Base-by-base conservation (phyloP, 2,888 invertebrate species). In the Ectemnius lituratus region DNA sequence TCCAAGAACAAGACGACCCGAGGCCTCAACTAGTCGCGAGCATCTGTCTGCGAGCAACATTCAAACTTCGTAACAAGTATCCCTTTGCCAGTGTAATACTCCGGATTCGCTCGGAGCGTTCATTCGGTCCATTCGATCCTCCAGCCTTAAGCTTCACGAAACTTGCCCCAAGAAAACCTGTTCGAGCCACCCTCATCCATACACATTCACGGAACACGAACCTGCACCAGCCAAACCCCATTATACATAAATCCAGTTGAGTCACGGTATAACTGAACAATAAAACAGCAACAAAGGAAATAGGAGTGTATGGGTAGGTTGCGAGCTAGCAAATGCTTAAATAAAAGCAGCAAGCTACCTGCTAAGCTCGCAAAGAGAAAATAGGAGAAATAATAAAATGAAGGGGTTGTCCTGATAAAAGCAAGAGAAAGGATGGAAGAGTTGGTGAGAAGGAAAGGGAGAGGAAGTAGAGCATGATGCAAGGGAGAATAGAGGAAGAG, bases 11-110 rank as follows among this genome's bases (percentile, higher is more conserved):
- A 67, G 67, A 71, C 66, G 59, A 62, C 28, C n/a, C 37, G 49
- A 18, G 20, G 49, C 64, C 69, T 59, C 63, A 61, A 56, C 66
- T 61, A 56, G 68, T 64, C 68, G 71, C 75, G 69, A 79, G 78
- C 78, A 72, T 79, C 78, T 75, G 75, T 75, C 78, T 70, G 75
- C 75, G 72, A 75, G 73, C 72, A 79, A 75, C 78, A 62, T 73
- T 73, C 62, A 68, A 79, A 78, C 75, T 79, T 79, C 65, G 62
- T 75, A 75, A 75, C 78, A 73, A 78, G 75, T 75, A 75, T 69
- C 70, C 70, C 59, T 70, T 65, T 37, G 62, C 66, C 67, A 49
- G 18, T 11, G 75, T 63, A 75, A 71, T 72, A 77, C 71, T 71
- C 52, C 20, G 72, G 72, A 72, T 70, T 77, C 69, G 63, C 76